Base-by-base conservation (phyloP, 1,140 invertebrate species). In the Microplitis mediator region DNA sequence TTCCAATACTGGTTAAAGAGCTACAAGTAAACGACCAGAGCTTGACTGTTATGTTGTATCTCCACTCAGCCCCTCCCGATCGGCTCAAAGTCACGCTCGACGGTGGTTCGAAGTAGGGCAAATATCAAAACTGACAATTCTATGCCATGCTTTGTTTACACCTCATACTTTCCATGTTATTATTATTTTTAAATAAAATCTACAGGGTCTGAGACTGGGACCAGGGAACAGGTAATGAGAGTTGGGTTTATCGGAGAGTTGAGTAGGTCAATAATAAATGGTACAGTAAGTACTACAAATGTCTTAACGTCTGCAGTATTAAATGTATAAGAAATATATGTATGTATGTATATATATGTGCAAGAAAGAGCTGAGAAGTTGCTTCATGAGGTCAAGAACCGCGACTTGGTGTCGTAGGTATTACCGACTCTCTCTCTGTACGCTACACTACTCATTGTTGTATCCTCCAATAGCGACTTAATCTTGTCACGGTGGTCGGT, bases 321-420 rank as follows among this genome's bases (percentile, higher is more conserved):
- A 45, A 45, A 45, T 23, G 23, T 23, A 23, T 23, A 23, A 23
- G 23, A 23, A 1, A 23, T 23, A 23, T 23, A 23, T 23, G 23
- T 23, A 23, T 23, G 23, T 23, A 23, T 23, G 23, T 23, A 23
- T 23, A 2, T 23, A 23, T 23, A 23, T 23, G 39, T 45, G 8
- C 8, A 45, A 56, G 52, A 23, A 23, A 16, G 52, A 16, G 16
- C n/a, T 56, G n/a, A 56, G n/a, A 56, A 56, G 9, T 16, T 64
- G 62, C 62, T n/a, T 34, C 11, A 45, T 34, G 63, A 65, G 63
- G 63, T 51, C 63, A 65, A 65, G 45, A 65, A 65, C 36, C 63
- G 14, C 39, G 9, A 63, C 9, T 31, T 31, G 4, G 13, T 60
- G 23, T 56, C 52, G 52, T 56, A 56, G 52, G 52, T 56, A 56